Conservation (phyloP, 2,113 vertebrate genomes). For the Tragelaphus strepsiceros region DNA sequence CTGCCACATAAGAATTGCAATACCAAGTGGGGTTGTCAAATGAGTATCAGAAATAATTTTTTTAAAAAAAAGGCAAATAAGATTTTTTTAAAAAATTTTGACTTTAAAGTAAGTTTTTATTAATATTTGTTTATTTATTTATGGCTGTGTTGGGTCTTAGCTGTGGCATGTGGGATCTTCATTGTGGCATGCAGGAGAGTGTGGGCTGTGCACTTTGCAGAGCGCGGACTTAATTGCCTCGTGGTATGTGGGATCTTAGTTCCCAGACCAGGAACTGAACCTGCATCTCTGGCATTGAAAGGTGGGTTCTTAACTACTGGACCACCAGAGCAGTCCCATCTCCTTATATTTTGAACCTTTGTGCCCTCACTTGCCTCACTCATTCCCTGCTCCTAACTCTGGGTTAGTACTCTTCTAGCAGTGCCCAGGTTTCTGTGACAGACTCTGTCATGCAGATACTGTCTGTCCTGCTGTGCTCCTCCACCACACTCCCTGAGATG, state of each 20-base stretch:
- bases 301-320: neutral
- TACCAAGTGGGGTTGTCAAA: neutral
- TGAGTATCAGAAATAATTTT: neutral
- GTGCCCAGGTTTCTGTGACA: neutral
- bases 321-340: neutral
- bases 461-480: neutral
- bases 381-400: neutral
- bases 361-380: neutral
- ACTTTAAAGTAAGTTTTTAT: neutral
- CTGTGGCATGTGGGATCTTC: neutral
- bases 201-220: neutral
- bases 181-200: accelerated
- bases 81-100: neutral
- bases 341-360: neutral
- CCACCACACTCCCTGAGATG: neutral
- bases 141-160: neutral
- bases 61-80: neutral
- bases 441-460: neutral
- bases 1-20: neutral
- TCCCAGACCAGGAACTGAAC: neutral
- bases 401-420: neutral
- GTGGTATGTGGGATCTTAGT: neutral
- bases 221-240: accelerated
- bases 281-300: neutral
- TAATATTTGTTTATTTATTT: neutral